phyloP scores from a whole-genome alignment of 2,113 vertebrate species.

The Haemorhous mexicanus region DNA sequence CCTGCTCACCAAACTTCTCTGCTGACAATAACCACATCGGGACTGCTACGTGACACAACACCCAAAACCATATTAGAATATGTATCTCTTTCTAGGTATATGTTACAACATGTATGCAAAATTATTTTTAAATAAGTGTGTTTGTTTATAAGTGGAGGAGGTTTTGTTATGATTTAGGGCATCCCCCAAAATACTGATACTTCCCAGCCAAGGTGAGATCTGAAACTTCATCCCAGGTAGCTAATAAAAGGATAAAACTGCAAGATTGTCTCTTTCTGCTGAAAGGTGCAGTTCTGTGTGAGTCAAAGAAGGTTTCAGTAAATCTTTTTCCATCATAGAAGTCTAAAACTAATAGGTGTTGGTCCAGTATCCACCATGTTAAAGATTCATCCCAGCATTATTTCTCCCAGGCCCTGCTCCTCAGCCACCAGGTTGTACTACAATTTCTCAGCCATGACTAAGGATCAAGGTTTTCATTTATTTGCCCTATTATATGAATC shows the following conservation, averaged over 20 bases:
- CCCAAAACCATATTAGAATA: not conserved
- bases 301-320: not conserved
- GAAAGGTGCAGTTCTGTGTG: not conserved
- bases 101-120: not conserved
- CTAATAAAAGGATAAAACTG: not conserved
- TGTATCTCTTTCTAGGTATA: not conserved
- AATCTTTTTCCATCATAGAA: not conserved
- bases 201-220: not conserved
- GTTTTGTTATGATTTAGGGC: not conserved
- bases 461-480: not conserved
- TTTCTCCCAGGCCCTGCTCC: not conserved
- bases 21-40: not conserved
- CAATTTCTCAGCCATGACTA: not conserved
- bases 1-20: not conserved
- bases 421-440: fast-evolving
- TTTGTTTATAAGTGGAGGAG: not conserved
- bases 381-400: not conserved
- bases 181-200: not conserved
- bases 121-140: not conserved
- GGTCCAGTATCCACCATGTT: not conserved
- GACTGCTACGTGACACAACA: not conserved
- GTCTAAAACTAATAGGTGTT: not conserved
- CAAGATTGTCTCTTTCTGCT: not conserved
- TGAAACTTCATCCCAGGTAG: not conserved
- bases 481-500: not conserved